A percentile compares a stretch with the other conserved stretches of the same genome.
Conservation (phyloP, 2,113 vertebrate species). For the Salvelinus alpinus region DNA sequence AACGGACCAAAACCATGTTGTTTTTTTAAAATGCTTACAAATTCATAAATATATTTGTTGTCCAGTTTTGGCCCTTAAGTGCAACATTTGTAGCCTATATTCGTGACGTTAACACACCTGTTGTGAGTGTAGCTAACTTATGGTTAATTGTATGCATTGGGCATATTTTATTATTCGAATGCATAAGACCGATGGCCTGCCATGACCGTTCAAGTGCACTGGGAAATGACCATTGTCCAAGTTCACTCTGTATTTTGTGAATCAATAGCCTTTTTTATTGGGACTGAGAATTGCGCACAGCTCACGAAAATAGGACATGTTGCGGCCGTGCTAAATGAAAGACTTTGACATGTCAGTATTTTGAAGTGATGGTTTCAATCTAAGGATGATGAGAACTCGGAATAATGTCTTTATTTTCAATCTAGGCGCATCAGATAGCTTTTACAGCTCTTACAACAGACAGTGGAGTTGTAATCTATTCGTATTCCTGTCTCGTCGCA, state of each 20-base stretch:
- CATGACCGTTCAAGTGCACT: no score
- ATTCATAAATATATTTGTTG: neutral
- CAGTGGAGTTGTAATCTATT: constrained; percentile 40
- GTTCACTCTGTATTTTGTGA: neutral
- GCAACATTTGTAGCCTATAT: neutral
- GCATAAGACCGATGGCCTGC: neutral
- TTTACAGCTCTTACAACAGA: constrained; percentile 33
- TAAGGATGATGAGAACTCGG: no score
- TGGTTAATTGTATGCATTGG: neutral
- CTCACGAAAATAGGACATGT: neutral
- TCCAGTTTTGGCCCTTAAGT: no score
- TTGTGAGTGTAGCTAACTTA: neutral
- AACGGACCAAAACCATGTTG: neutral
- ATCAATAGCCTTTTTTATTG: neutral
- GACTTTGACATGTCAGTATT: neutral
- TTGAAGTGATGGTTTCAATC: neutral
- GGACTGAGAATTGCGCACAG: neutral
- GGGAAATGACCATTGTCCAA: neutral
- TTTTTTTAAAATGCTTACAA: neutral
- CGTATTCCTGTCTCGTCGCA: constrained; percentile 52
- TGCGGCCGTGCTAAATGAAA: neutral
- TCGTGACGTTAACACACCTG: neutral
- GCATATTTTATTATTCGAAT: neutral
- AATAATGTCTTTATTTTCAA: neutral
- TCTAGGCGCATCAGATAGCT: neutral